Percentiles rank a stretch among this genome's conserved stretches.
Evolutionary conservation across 2,888 invertebrate species (phyloP).

Genomic region (Strigamia crassipes): DNA sequence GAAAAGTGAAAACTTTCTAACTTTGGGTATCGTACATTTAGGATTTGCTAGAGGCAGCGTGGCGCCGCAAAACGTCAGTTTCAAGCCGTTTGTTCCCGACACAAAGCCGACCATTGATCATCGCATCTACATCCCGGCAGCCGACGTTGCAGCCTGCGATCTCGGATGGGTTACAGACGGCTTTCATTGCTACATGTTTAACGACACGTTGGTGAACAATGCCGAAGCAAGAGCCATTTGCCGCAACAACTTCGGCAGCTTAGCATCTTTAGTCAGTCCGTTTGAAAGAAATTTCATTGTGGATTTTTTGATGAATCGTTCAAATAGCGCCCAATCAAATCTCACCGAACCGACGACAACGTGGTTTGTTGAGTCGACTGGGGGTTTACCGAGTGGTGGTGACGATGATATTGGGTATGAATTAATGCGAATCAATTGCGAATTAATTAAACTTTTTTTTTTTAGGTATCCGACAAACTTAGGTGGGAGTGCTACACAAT

Average conservation of each 20-base stretch:
- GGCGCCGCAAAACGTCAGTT: no score
- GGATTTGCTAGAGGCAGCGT: no score
- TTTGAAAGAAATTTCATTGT: constrained; percentile 27
- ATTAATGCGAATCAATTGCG: no score
- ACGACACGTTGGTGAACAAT: background rate
- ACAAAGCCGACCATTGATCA: no score
- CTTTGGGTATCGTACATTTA: no score
- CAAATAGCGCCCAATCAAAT: no score
- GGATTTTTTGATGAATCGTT: background rate
- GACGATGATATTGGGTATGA: background rate
- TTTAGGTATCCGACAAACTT: no score
- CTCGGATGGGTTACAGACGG: background rate
- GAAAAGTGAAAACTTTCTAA: no score
- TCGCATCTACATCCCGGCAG: no score
- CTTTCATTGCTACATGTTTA: background rate
- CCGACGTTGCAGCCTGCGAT: background rate
- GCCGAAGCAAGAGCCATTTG: background rate
- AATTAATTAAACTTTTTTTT: no score
- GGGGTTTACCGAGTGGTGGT: background rate
- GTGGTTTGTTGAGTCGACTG: background rate
- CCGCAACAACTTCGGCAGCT: background rate
- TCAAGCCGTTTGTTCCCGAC: no score
- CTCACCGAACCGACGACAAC: background rate
- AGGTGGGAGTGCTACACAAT: no score
- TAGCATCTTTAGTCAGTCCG: background rate